A percentile compares a stretch with the other conserved stretches of the same genome.
These are phyloP conservation scores for Pluvialis apricaria DNA, from an alignment of 2,113 vertebrate species.

Conservation along the genomic window DNA sequence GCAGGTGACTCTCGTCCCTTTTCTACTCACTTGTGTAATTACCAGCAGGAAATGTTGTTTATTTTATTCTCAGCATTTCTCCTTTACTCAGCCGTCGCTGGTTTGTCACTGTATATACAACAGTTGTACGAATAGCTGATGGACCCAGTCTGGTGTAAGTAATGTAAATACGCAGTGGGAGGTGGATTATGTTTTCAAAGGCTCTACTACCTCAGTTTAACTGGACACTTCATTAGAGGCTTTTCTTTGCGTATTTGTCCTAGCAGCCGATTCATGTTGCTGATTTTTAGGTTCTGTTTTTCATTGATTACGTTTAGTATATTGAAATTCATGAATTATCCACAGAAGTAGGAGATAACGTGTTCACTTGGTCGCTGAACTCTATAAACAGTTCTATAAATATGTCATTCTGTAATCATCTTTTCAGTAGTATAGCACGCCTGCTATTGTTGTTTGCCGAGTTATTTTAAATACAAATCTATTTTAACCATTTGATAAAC, in stretches of 20 bases:
- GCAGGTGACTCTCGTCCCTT: conserved; percentile 45
- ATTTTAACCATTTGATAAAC: conserved; percentile 5
- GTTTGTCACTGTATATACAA: conserved; percentile 47
- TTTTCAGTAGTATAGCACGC: neutral
- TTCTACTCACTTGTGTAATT: conserved; percentile 39
- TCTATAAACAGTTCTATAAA: conserved; percentile 10
- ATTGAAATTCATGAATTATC: neutral
- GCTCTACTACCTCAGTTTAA: conserved; percentile 80
- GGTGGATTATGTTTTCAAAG: conserved; percentile 66
- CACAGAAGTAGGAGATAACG: neutral
- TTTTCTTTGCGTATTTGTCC: conserved; percentile 47
- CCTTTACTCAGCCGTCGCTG: neutral
- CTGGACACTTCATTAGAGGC: conserved; percentile 65
- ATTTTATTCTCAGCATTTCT: conserved; percentile 42
- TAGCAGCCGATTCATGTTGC: conserved; percentile 34
- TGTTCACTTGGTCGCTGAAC: neutral
- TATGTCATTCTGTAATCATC: neutral
- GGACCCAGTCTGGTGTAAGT: conserved; percentile 67
- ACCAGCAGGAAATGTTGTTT: conserved; percentile 47
- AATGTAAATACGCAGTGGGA: conserved; percentile 64
- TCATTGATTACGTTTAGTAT: neutral
- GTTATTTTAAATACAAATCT: neutral
- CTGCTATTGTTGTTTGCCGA: neutral
- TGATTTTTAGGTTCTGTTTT: conserved; percentile 40
- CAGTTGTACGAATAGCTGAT: conserved; percentile 43